phyloP scores from a whole-genome alignment of 1,140 invertebrate species.

The Brachionus manjavacas region DNA sequence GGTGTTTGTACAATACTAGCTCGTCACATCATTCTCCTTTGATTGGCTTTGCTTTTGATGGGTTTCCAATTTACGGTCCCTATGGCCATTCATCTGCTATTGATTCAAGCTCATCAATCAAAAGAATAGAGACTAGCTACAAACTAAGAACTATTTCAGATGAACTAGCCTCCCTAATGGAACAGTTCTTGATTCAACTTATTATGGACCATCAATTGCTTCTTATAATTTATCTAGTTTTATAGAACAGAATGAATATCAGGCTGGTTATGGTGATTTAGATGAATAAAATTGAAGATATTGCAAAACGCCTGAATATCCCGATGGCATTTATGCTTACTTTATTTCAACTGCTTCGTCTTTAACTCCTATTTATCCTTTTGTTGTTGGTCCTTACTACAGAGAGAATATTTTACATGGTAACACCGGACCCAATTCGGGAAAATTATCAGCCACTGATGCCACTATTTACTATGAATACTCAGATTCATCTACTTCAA shows the following conservation, averaged over 20 bases:
- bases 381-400: background rate
- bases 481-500: background rate
- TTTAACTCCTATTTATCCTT: background rate
- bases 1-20: background rate
- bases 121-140: background rate
- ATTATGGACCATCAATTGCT: background rate
- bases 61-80: conserved; percentile 15
- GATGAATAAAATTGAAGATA: conserved; percentile 21
- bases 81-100: background rate
- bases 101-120: background rate
- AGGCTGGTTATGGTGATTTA: background rate
- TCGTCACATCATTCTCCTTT: background rate
- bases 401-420: background rate
- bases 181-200: background rate
- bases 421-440: background rate
- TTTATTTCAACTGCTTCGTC: background rate
- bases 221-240: background rate
- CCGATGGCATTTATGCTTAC: background rate
- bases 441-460: background rate
- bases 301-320: conserved; percentile 24
- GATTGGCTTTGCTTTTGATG: conserved; percentile 20
- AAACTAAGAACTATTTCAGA: background rate
- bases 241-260: background rate
- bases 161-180: background rate
- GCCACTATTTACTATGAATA: background rate